Conservation (phyloP, 2,797 vertebrate genomes). For the Bovichtus variegatus region DNA sequence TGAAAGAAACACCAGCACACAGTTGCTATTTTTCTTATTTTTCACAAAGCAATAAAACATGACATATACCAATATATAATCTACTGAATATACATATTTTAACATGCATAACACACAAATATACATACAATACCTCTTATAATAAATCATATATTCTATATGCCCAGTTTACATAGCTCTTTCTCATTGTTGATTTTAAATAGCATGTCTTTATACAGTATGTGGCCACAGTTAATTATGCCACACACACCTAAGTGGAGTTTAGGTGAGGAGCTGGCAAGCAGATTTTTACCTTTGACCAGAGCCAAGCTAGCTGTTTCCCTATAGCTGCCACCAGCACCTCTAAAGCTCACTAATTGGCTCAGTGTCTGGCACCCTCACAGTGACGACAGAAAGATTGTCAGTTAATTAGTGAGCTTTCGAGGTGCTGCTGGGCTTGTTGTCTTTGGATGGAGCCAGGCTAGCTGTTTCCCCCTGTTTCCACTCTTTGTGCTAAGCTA, state of each 20-base stretch:
- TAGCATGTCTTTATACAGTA: background rate
- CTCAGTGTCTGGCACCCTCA: background rate
- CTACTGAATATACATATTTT: background rate
- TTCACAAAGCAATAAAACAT: background rate
- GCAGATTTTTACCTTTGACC: background rate
- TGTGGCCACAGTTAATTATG: background rate
- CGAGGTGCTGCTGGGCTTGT: background rate
- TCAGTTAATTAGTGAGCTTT: background rate
- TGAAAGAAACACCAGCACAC: background rate
- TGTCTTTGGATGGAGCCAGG: background rate
- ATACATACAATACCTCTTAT: background rate
- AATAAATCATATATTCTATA: background rate
- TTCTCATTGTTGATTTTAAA: background rate
- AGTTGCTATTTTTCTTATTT: background rate
- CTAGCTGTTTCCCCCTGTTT: background rate
- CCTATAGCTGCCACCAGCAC: no score
- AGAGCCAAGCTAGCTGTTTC: background rate
- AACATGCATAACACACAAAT: background rate
- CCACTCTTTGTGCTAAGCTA: background rate
- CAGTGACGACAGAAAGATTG: background rate
- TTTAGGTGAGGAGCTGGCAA: background rate
- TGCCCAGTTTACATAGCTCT: background rate
- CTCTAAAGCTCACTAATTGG: background rate
- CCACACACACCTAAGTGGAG: background rate
- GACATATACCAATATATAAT: background rate